Base-by-base conservation (phyloP, 2,797 vertebrate genomes). In the Takifugu ocellatus region DNA sequence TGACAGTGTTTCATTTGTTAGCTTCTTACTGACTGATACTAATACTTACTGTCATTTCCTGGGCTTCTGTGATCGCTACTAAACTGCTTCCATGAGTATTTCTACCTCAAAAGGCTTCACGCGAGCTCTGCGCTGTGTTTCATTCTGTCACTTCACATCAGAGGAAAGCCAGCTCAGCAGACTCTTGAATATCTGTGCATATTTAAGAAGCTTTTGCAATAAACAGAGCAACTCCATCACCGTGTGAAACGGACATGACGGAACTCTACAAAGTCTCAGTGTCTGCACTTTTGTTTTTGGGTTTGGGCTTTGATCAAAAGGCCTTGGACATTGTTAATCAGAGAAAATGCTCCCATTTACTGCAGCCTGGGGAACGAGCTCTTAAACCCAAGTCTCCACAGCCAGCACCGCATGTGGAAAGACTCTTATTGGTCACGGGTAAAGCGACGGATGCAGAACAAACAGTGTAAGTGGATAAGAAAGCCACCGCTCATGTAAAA, bases 341-440 rank as follows among this genome's bases (percentile, higher is more conserved):
- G 76, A 68, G 78, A 83, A 82, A 78, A 86, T 69, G 68, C 62
- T 78, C 74, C 68, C 17, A 29, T 77, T 86, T 79, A 72, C 74
- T 78, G 63, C 77, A 72, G 86, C 74, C 80, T 83, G 79, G 82
- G 83, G 87, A 88, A 85, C 59, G 44, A 78, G 80, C 63, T 86
- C 74, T 80, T 78, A 60, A 85, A 83, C 67, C 72, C 49, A 84
- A 72, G 2, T 50, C 72, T 78, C 67, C 61, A 16, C 76, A 69
- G 79, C 75, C 59, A 70, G 70, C 80, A 74, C 73, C 74, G 63
- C 85, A 84, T 82, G 73, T 82, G 71, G 70, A 75, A 68, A 56
- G 31, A 63, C 51, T 33, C 24, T 11, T 54, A 78, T 79, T 66
- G 75, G 81, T 62, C 48, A 31, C 3, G 24, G 56, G 60, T 52